A percentile compares a stretch with the other conserved stretches of the same genome.
Conservation (phyloP, 2,113 vertebrate species). For the Gambusia affinis region DNA sequence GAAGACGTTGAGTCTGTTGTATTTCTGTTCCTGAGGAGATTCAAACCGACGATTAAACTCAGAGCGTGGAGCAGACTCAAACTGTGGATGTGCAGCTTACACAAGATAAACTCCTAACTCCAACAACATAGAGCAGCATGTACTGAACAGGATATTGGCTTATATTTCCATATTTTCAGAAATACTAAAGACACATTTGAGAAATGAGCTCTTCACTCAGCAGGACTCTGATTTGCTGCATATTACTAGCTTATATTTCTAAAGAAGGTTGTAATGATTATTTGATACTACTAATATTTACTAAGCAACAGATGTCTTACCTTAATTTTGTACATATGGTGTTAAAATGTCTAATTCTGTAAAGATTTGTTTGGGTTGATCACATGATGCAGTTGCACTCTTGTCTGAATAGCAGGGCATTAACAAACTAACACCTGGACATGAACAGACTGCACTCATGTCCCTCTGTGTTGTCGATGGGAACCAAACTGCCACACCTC, state of each 20-base stretch:
- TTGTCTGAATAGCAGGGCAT: conserved; percentile 18
- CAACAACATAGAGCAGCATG: conserved; percentile 10
- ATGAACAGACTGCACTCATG: no score
- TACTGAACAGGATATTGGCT: conserved; percentile 47
- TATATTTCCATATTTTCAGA: conserved; percentile 70
- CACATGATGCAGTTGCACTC: conserved; percentile 42
- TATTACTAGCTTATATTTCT: conserved; percentile 47
- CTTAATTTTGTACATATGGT: conserved; percentile 71
- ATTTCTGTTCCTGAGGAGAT: conserved; percentile 25
- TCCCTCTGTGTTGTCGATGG: background rate
- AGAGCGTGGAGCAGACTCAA: background rate
- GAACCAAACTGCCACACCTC: background rate
- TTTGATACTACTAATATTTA: conserved; percentile 73
- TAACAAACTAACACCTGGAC: background rate
- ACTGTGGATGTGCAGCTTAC: no score
- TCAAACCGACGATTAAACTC: background rate
- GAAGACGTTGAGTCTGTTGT: background rate
- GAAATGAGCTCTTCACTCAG: conserved; percentile 35
- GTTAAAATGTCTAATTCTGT: conserved; percentile 27
- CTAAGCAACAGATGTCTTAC: conserved; percentile 59
- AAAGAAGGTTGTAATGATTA: conserved; percentile 24
- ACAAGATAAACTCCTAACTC: no score
- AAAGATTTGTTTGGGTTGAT: conserved; percentile 29
- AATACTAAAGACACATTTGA: conserved; percentile 49
- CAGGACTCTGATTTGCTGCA: conserved; percentile 26